phyloP scores from a whole-genome alignment of 2,888 invertebrate species.

The Thera britannica region DNA sequence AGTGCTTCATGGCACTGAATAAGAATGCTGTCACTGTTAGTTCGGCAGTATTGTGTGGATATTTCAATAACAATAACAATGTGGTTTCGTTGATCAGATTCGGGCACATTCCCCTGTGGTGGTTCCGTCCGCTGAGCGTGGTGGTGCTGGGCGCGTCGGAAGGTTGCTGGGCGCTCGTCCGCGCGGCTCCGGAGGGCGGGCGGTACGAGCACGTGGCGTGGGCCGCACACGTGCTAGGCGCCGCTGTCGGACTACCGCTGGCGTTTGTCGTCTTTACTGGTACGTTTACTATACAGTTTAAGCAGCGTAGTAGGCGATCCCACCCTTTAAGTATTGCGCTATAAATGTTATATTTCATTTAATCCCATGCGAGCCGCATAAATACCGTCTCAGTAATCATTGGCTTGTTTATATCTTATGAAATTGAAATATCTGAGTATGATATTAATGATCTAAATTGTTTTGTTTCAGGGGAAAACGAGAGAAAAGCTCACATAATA shows the following conservation, averaged over 20 bases:
- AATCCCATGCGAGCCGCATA: too few species aligned
- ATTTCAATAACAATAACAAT: not conserved
- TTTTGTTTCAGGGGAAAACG: constrained; percentile 67
- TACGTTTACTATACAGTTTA: constrained; percentile 39
- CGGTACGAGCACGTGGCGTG: constrained; percentile 83
- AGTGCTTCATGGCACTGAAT: too few species aligned
- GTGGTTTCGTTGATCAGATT: constrained; percentile 51
- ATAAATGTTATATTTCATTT: too few species aligned
- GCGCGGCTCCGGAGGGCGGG: constrained; percentile 35
- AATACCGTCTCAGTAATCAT: too few species aligned
- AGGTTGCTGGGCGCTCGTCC: constrained; percentile 71
- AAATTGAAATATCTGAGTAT: too few species aligned
- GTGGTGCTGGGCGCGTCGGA: constrained; percentile 87
- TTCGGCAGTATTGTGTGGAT: too few species aligned
- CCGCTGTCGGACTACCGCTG: constrained; percentile 86
- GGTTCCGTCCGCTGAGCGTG: constrained; percentile 85
- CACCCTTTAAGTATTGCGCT: too few species aligned
- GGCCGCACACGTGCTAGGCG: constrained; percentile 90
- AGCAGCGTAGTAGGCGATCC: too few species aligned
- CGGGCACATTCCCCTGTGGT: constrained; percentile 77
- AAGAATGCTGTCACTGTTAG: too few species aligned
- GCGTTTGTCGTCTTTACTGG: constrained; percentile 85
- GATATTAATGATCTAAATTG: not conserved
- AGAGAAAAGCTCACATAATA: constrained; percentile 50
- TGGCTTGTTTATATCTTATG: too few species aligned